These are phyloP conservation scores for Daboia siamensis DNA, from an alignment of 2,113 vertebrate species.

Conservation along the genomic window DNA sequence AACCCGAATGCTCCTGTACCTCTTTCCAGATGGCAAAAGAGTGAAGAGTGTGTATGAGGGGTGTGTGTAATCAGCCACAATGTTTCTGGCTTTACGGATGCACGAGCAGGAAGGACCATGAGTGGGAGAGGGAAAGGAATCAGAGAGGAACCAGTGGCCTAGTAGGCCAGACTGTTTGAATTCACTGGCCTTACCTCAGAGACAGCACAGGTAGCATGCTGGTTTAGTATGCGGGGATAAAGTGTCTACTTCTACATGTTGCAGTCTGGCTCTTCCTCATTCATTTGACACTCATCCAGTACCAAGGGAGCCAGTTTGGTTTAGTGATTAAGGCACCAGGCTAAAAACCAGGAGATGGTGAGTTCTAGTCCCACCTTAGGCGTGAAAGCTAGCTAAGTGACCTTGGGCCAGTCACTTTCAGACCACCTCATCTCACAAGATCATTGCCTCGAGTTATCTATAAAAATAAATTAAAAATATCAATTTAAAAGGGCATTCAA, in stretches of 20 bases:
- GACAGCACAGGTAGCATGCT: background rate
- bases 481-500: background rate
- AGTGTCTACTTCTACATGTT: background rate
- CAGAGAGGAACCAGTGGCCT: background rate
- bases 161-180: background rate
- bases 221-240: background rate
- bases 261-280: background rate
- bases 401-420: background rate
- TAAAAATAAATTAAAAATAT: background rate
- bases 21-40: too few species aligned
- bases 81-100: too few species aligned
- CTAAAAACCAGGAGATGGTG: background rate
- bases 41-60: too few species aligned
- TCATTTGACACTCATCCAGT: background rate
- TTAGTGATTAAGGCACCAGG: background rate
- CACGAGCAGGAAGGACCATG: background rate
- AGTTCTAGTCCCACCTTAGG: background rate
- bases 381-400: background rate
- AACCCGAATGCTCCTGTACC: too few species aligned
- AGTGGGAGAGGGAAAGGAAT: background rate
- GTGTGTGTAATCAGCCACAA: too few species aligned
- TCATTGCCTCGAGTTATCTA: background rate
- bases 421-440: too few species aligned
- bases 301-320: background rate
- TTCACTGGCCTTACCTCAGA: background rate